Base-by-base conservation (phyloP, 2,888 invertebrate species). In the Drosophila lutescens region DNA sequence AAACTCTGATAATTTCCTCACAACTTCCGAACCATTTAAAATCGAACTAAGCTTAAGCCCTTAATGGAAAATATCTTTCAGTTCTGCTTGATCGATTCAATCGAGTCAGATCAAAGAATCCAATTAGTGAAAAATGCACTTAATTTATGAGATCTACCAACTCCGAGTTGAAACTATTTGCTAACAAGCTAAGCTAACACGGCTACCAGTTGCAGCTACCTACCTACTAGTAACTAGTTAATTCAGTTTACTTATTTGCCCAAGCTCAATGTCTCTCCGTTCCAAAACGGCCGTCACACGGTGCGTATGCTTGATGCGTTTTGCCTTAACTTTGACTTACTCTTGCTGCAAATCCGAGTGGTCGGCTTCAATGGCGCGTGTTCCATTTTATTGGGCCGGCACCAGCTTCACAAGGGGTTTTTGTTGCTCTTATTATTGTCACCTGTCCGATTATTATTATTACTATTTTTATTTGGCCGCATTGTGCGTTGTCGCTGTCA, bases 391-490 rank as follows among this genome's bases (percentile, higher is more conserved):
- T 56, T 68, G 68, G 47, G 66, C 63, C 68, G 74, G 69, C 77
- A 76, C 77, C 71, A 71, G 77, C 63, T 75, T 71, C 71, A 84
- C 67, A 34, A 49, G 36, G 26, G 34, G 60, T 17, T 57, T 40
- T 44, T 73, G 79, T 72, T 74, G 81, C 77, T 77, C 85, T 84
- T 76, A 81, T 81, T 86, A 81, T 87, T 84, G 83, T 86, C 85
- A 86, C 85, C 87, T 85, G 87, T 87, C 82, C 66, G 85, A 81
- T 86, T 86, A 86, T 82, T 82, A 81, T 81, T 79, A 75, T 82
- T 65, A 77, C 63, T 58, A 51, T 54, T 60, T 49, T 58, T 65
- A 26, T 59, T 59, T 76, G 70, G 79, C 72, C 59, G 53, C 73
- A 76, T 75, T 77, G 81, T 81, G 81, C 86, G 86, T 78, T 79